Conservation (phyloP, 2,113 vertebrate species). For the Pipra filicauda region DNA sequence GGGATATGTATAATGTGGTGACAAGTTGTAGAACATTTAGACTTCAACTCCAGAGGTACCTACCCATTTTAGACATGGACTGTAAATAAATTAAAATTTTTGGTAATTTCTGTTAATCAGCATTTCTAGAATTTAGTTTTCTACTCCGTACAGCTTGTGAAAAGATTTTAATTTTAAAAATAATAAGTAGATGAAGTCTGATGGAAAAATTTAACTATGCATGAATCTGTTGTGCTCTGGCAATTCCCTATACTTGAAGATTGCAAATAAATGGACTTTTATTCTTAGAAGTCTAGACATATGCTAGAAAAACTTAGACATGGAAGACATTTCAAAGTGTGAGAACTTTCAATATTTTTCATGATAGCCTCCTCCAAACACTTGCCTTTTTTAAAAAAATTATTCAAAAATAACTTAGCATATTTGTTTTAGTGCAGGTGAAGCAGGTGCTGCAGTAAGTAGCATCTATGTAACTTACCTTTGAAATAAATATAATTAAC, state of each 20-base stretch:
- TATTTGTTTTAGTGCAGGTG: background rate
- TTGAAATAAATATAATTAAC: slow-evolving; percentile 83
- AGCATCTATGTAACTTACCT: slow-evolving; percentile 66
- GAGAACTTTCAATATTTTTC: background rate
- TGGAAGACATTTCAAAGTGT: background rate
- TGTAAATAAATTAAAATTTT: background rate
- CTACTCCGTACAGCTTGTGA: background rate
- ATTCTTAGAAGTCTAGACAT: background rate
- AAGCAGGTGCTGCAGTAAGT: background rate
- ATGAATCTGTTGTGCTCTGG: background rate
- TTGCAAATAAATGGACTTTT: background rate
- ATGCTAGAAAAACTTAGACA: background rate
- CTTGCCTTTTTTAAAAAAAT: background rate
- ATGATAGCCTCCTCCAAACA: background rate
- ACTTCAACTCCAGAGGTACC: background rate
- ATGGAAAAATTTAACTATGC: background rate
- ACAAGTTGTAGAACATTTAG: background rate
- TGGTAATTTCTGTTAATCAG: background rate
- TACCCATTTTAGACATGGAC: background rate
- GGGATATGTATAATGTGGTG: background rate
- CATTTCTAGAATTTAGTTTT: background rate
- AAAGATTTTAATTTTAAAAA: background rate
- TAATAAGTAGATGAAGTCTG: background rate
- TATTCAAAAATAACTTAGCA: background rate
- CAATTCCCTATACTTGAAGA: background rate